Conservation (phyloP, 2,888 invertebrate genomes). For the Venusia cambrica region DNA sequence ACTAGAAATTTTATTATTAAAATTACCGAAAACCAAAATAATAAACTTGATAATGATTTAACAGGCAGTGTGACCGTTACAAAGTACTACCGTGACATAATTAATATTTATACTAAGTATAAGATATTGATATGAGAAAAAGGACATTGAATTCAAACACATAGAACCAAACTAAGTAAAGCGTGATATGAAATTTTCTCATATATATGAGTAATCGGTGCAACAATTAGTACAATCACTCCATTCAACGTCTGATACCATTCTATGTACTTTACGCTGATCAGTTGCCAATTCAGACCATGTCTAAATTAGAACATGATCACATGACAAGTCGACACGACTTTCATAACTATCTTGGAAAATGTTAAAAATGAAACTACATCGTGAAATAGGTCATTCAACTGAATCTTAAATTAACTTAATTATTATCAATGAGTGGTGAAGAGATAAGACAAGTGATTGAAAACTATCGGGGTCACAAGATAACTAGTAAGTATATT, state of each 20-base stretch:
- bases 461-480: slow-evolving; percentile 30
- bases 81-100: slow-evolving; percentile 5
- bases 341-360: too few species aligned
- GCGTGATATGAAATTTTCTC: too few species aligned
- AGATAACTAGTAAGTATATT: slow-evolving; percentile 32
- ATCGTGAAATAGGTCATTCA: slow-evolving; percentile 30
- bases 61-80: slow-evolving; percentile 3
- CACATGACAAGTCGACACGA: too few species aligned
- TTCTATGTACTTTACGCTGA: too few species aligned
- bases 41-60: slow-evolving; percentile 12
- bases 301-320: slow-evolving; percentile 6
- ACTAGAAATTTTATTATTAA: slow-evolving; percentile 31
- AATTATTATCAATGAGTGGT: slow-evolving; percentile 11
- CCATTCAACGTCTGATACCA: too few species aligned
- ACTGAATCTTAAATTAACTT: slow-evolving; percentile 13
- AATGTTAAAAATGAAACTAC: too few species aligned
- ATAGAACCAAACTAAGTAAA: too few species aligned
- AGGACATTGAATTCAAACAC: too few species aligned
- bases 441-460: slow-evolving; percentile 12
- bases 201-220: slow-evolving; percentile 11
- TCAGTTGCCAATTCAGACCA: slow-evolving; percentile 19
- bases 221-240: slow-evolving; percentile 16
- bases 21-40: slow-evolving; percentile 24
- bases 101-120: slow-evolving; percentile 11
- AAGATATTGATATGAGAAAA: too few species aligned